Evolutionary conservation across 2,113 vertebrate genomes (phyloP).

Genomic region (Platanista minor): DNA sequence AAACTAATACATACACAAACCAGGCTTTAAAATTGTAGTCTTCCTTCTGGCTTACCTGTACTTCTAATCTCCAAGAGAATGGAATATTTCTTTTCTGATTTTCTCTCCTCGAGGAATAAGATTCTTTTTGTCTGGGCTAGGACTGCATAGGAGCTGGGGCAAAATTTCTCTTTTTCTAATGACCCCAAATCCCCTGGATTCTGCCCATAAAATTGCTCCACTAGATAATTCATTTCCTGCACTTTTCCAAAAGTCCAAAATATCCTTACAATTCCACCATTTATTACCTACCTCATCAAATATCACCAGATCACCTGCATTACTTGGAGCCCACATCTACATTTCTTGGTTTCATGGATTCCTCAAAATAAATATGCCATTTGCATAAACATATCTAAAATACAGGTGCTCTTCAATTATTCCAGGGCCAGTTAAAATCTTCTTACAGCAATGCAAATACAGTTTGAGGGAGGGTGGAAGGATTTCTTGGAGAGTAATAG

Average conservation of each 20-base stretch:
- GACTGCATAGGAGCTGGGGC: background rate
- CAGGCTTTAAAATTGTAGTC: background rate
- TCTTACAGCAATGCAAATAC: background rate
- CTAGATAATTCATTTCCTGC: background rate
- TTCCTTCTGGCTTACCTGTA: background rate
- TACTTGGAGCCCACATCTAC: background rate
- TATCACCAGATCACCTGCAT: background rate
- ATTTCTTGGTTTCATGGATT: background rate
- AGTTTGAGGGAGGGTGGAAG: background rate
- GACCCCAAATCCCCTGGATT: background rate
- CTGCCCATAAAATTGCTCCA: background rate
- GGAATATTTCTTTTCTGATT: background rate
- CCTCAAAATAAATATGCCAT: background rate
- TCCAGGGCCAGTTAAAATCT: background rate
- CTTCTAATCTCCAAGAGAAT: background rate
- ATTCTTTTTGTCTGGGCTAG: background rate
- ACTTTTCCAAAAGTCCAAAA: background rate
- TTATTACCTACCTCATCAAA: background rate
- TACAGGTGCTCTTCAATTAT: background rate
- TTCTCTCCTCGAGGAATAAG: background rate
- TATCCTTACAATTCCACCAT: background rate
- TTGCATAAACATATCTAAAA: background rate
- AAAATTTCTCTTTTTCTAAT: background rate
- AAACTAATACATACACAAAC: background rate
- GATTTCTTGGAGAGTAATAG: background rate